A percentile compares a stretch with the other conserved stretches of the same genome.
Conservation (phyloP, 2,888 invertebrate genomes). For the Sarcophaga variegata region DNA sequence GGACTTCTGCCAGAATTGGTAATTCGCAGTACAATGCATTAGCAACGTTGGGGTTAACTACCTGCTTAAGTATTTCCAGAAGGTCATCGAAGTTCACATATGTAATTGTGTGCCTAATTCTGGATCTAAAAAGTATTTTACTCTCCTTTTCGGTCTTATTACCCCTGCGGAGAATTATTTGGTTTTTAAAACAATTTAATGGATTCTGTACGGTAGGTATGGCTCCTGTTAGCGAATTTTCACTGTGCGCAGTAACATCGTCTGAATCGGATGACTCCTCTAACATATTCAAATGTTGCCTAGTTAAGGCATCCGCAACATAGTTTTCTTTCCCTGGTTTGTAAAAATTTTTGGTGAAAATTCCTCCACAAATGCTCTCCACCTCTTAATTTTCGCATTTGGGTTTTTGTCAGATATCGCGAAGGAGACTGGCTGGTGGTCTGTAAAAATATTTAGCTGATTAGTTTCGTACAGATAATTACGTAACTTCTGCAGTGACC, state of each 20-base stretch:
- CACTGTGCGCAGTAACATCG: conserved; percentile 9
- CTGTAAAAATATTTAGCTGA: too few relatives aligned
- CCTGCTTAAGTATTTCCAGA: conserved; percentile 7
- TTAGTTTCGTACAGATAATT: too few relatives aligned
- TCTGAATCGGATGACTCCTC: conserved; percentile 14
- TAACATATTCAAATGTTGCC: too few relatives aligned
- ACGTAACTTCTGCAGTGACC: too few relatives aligned
- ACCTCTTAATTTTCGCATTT: conserved; percentile 55
- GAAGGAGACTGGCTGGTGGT: too few relatives aligned
- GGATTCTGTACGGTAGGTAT: conserved; percentile 40
- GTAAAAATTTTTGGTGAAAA: conserved; percentile 9
- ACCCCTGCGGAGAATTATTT: conserved; percentile 4
- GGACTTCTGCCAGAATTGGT: conserved; percentile 30
- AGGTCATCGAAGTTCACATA: conserved; percentile 21
- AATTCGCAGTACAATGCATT: conserved; percentile 17
- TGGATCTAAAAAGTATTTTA: neutral
- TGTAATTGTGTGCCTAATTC: conserved; percentile 37
- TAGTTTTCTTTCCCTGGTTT: too few relatives aligned
- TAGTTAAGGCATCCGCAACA: too few relatives aligned
- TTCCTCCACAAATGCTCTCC: conserved; percentile 57
- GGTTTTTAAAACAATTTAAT: neutral
- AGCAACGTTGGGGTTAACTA: conserved; percentile 25
- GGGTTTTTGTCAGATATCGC: conserved; percentile 38
- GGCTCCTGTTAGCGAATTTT: conserved; percentile 18
- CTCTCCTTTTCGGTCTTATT: too few relatives aligned